These are phyloP conservation scores for Acrobasis consociella DNA, from an alignment of 2,888 invertebrate genomes.

Conservation along the genomic window DNA sequence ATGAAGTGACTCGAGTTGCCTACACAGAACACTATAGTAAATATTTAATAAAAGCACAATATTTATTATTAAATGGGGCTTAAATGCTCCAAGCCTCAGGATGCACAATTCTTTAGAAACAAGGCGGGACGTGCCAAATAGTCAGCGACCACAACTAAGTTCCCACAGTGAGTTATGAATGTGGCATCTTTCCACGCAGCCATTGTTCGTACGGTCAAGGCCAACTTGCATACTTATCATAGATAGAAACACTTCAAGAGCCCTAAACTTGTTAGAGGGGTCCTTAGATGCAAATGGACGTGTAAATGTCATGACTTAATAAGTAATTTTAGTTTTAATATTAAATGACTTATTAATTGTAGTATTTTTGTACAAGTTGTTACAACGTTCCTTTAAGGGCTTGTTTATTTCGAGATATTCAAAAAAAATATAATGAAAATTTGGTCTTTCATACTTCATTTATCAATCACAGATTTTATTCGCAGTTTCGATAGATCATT, in stretches of 20 bases:
- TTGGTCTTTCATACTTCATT: no score
- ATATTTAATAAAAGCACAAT: no score
- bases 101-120: slow-evolving; percentile 12
- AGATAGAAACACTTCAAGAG: slow-evolving; percentile 1
- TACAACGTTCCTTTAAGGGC: no score
- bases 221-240: slow-evolving; percentile 28
- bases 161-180: slow-evolving; percentile 55
- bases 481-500: no score
- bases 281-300: neutral
- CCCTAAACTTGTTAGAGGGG: neutral
- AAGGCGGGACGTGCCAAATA: slow-evolving; percentile 43
- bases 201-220: slow-evolving; percentile 66
- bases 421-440: no score
- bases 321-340: neutral
- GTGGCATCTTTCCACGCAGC: slow-evolving; percentile 44
- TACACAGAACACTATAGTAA: no score
- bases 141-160: slow-evolving; percentile 44
- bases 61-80: no score
- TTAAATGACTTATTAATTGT: neutral
- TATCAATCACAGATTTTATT: no score
- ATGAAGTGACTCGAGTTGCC: no score
- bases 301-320: neutral
- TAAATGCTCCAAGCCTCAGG: neutral
- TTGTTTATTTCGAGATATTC: no score
- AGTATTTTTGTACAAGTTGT: no score